A percentile compares a stretch with the other conserved stretches of the same genome.
Conservation (phyloP, 1,140 invertebrate genomes). For the Rhagoletis zephyria region DNA sequence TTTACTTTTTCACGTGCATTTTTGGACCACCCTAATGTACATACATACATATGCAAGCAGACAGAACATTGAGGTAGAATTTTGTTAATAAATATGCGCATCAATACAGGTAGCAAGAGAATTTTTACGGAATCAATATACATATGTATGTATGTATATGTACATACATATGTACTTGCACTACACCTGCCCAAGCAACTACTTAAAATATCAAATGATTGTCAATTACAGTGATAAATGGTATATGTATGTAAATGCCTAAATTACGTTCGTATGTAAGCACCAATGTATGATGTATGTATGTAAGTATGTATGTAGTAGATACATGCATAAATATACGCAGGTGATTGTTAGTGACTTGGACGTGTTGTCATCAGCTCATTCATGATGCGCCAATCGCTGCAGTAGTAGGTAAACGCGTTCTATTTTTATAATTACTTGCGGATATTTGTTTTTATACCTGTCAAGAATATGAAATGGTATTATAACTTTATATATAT, state of each 20-base stretch:
- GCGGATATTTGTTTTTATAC: too few species aligned
- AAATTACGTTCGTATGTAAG: neutral
- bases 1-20: too few species aligned
- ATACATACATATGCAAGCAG: neutral
- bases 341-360: constrained; percentile 19
- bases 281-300: neutral
- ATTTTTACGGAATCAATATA: neutral
- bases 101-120: constrained; percentile 5
- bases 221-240: neutral
- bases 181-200: neutral
- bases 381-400: neutral
- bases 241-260: neutral
- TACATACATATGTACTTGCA: neutral
- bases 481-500: too few species aligned
- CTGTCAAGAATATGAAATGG: too few species aligned
- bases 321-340: too few species aligned
- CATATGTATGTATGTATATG: neutral
- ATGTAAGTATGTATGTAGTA: neutral
- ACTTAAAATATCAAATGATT: neutral
- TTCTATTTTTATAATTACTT: neutral
- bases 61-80: neutral
- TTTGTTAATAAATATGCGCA: neutral
- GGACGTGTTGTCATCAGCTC: neutral
- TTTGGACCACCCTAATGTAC: too few species aligned
- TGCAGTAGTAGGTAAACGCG: neutral